Percentiles rank a stretch among this genome's conserved stretches.
These are phyloP conservation scores for Novumbra hubbsi DNA, from an alignment of 2,797 vertebrate genomes.

Conservation along the genomic window DNA sequence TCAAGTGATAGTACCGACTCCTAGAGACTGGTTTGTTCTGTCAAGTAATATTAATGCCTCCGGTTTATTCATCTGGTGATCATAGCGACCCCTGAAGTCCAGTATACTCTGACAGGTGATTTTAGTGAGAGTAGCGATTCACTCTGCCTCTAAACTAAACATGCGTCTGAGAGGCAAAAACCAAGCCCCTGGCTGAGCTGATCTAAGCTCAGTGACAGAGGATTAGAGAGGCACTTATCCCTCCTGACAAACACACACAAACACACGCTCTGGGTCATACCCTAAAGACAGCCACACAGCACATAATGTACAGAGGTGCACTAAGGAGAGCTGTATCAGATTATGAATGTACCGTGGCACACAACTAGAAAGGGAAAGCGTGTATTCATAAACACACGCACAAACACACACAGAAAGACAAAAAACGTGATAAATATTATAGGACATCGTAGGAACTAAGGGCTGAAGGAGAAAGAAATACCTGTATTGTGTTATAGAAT, in stretches of 20 bases:
- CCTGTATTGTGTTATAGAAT: neutral
- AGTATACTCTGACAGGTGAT: no score
- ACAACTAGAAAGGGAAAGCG: no score
- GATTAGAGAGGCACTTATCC: slow-evolving; percentile 30
- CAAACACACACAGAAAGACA: no score
- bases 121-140: neutral
- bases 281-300: neutral
- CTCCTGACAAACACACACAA: slow-evolving; percentile 33
- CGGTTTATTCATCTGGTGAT: no score
- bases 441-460: neutral
- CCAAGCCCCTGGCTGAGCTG: slow-evolving; percentile 21
- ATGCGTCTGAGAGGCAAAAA: slow-evolving; percentile 27
- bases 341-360: no score
- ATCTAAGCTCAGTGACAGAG: slow-evolving; percentile 23
- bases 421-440: no score
- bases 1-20: no score
- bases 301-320: neutral
- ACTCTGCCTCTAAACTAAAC: neutral
- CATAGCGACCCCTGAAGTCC: no score
- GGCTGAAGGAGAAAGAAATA: neutral
- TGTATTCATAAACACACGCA: no score
- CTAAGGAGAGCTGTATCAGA: no score
- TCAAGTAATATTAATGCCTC: no score
- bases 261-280: slow-evolving; percentile 25
- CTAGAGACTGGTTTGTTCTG: no score